Evolutionary conservation across 2,797 vertebrate genomes (phyloP).

Genomic region (Gorsachius magnificus): DNA sequence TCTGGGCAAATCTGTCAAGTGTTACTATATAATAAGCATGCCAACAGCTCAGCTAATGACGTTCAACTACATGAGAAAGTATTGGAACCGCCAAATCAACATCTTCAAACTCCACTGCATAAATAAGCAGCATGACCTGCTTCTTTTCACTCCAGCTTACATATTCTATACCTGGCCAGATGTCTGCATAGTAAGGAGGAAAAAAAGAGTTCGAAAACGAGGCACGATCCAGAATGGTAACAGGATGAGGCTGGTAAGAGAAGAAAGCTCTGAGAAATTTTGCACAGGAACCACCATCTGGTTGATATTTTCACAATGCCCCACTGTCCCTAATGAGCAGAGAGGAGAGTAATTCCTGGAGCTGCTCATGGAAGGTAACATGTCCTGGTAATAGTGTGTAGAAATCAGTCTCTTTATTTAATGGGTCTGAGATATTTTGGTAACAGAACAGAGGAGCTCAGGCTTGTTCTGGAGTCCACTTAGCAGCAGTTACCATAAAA

Average conservation of each 20-base stretch:
- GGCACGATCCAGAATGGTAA: not conserved
- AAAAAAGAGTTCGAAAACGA: not conserved
- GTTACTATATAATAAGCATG: not conserved
- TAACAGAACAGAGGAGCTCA: not conserved
- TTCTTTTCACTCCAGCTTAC: not conserved
- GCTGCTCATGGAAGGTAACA: not conserved
- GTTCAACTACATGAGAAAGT: not conserved
- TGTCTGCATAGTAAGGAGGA: not conserved
- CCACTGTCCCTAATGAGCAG: not conserved
- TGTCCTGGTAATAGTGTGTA: not conserved
- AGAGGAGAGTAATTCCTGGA: not conserved
- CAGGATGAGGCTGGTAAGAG: not conserved
- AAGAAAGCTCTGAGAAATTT: not conserved
- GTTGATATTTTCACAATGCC: not conserved
- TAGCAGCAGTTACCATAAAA: not conserved
- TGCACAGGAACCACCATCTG: not conserved
- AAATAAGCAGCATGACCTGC: not conserved
- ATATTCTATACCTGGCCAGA: not conserved
- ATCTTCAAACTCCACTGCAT: not conserved
- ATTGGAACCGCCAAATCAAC: conserved; percentile 13
- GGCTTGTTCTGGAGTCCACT: not conserved
- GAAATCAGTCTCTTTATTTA: not conserved
- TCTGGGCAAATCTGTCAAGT: not conserved
- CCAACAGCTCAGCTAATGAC: not conserved
- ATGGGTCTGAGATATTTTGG: not conserved